These are phyloP conservation scores for Pangasius mekongensis DNA, from an alignment of 2,797 vertebrate species.

Conservation along the genomic window DNA sequence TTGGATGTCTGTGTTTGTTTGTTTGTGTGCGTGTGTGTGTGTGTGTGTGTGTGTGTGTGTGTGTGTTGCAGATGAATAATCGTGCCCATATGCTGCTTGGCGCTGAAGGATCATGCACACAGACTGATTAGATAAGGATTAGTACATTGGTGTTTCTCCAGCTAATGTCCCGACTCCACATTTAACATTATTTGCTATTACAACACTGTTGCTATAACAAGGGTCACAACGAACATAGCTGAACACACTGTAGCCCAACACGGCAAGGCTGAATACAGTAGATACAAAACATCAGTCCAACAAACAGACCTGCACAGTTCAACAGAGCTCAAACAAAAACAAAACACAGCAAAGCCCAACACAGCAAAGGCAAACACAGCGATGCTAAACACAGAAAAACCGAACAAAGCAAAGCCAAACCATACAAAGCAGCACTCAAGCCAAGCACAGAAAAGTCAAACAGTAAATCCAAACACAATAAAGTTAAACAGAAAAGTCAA, in stretches of 20 bases:
- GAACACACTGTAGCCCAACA: no score
- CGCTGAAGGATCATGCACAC: constrained; percentile 68
- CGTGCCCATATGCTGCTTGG: constrained; percentile 30
- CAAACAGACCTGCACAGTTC: neutral
- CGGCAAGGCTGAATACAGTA: neutral
- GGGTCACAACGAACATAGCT: neutral
- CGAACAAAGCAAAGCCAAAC: neutral
- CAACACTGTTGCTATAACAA: neutral
- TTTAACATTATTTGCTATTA: neutral
- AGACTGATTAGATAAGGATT: constrained; percentile 75
- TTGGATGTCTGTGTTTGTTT: constrained; percentile 23
- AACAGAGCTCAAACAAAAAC: neutral
- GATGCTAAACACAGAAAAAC: neutral
- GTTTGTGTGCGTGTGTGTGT: neutral
- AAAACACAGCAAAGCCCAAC: neutral
- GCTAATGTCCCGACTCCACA: neutral
- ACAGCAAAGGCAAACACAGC: neutral
- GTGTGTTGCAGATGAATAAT: constrained; percentile 9
- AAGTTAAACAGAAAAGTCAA: neutral
- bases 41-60: neutral
- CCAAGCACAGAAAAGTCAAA: neutral
- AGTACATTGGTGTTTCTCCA: constrained; percentile 42
- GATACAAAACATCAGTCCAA: neutral
- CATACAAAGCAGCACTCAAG: neutral
- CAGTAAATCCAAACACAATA: neutral